Conservation (phyloP, 2,888 invertebrate species). For the Ramazzottius varieornatus region DNA sequence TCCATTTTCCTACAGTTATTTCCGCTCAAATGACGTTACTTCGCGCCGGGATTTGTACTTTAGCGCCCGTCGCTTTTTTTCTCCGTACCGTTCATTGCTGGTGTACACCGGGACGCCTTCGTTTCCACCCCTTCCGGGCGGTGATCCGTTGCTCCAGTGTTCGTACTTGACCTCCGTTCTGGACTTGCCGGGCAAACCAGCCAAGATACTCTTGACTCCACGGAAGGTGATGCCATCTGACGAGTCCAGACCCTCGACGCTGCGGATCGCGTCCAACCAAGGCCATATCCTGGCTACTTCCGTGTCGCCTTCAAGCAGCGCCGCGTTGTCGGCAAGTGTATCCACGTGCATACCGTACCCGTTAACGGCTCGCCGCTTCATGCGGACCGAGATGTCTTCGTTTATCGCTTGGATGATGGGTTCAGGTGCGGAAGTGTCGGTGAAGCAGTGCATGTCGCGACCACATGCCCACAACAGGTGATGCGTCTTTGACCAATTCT, state of each 20-base stretch:
- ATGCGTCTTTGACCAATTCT: conserved; percentile 17
- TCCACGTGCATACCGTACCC: conserved; percentile 19
- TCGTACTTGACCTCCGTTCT: background rate
- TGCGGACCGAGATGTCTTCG: conserved; percentile 17
- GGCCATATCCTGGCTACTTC: background rate
- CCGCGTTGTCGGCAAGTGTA: background rate
- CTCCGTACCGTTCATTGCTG: background rate
- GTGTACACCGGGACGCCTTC: background rate
- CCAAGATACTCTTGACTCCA: background rate
- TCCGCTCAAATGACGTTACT: no score
- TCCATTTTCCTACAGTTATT: no score
- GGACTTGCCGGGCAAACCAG: background rate
- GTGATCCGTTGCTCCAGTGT: background rate
- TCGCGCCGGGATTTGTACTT: no score
- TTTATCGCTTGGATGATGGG: conserved; percentile 5
- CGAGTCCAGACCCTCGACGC: background rate
- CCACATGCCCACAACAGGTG: conserved; percentile 16
- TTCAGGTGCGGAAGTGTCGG: conserved; percentile 9
- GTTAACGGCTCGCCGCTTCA: conserved; percentile 15
- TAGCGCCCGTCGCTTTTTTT: no score
- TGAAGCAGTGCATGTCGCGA: conserved; percentile 11
- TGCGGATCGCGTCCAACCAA: background rate
- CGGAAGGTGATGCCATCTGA: background rate
- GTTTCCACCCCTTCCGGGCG: background rate
- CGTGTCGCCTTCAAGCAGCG: background rate